These are phyloP conservation scores for Phenacoccus solenopsis DNA, from an alignment of 1,140 invertebrate genomes.

Conservation along the genomic window DNA sequence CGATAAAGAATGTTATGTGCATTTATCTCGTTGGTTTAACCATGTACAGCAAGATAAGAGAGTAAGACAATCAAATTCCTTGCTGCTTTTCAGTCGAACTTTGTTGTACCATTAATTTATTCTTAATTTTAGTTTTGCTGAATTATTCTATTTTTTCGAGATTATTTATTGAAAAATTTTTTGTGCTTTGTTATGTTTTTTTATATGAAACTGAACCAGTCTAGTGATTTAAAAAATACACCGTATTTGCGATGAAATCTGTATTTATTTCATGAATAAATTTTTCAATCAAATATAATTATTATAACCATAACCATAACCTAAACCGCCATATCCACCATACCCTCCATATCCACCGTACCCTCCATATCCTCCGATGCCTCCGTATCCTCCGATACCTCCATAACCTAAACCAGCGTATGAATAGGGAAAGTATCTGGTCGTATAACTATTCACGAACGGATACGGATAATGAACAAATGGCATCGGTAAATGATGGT, in stretches of 20 bases:
- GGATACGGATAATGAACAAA: background rate
- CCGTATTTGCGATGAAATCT: too few relatives aligned
- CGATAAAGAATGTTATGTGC: conserved; percentile 14
- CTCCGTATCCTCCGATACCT: background rate
- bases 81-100: conserved; percentile 7
- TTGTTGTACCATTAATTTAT: background rate
- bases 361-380: background rate
- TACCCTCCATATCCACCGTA: too few relatives aligned
- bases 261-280: too few relatives aligned
- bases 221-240: too few relatives aligned
- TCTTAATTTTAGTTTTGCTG: too few relatives aligned
- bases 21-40: conserved; percentile 19
- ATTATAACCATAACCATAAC: background rate
- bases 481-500: background rate
- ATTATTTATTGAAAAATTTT: too few relatives aligned
- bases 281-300: too few relatives aligned
- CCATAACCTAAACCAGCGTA: background rate
- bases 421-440: background rate
- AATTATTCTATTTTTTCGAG: too few relatives aligned
- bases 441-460: background rate
- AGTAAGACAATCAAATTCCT: conserved; percentile 5
- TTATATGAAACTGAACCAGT: too few relatives aligned
- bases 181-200: too few relatives aligned
- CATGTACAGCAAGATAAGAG: conserved; percentile 9
- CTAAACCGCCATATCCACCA: background rate